Evolutionary conservation across 2,888 invertebrate species (phyloP), one percentile per base, ranked within the genome.

Genomic region (Onchidella celtica): DNA sequence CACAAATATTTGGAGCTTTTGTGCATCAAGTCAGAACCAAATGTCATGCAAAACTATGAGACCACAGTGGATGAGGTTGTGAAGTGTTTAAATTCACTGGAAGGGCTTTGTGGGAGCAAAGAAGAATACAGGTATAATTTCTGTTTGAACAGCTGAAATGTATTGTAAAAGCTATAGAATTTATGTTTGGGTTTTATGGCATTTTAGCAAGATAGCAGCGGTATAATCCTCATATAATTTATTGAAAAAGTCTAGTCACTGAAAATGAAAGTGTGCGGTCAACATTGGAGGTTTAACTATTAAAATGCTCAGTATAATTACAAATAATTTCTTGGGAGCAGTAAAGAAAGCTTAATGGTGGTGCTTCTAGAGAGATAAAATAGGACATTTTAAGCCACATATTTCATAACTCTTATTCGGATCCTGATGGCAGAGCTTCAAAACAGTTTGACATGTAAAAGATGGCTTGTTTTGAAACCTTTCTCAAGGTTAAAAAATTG

Each of bases 21-120:
- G 80, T 98, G 98, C 94, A 97, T 98, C 86, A 97, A 97, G 94
- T 97, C 97, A n/a, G 98, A 94, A 88, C 94, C 94, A 27, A 94
- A 94, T 55, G 93, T 94, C 3, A 89, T 94, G 85, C 94, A 94
- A 83, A 96, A 96, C 91, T 96, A 97, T 78, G 97, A 98, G 92
- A 96, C 97, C 91, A 97, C 98, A 36, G 98, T 98, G 0, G 97
- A 97, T 89, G 98, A 98, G 94, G 97, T 98, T 59, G 98, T 98
- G 63, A 97, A 97, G 94, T 97, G 98, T 85, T 94, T 99, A 76
- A 96, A 96, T 89, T 96, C 97, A 89, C 95, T 99, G 87, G 98
- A 99, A 93, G 96, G 96, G 91, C 95, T 97, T 87, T 96, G 97
- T 32, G 97, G 98, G 0, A 95, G 96, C 6, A 97, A 97, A 94